These are phyloP conservation scores for Ylistrum balloti DNA, from an alignment of 1,140 invertebrate species.

Conservation along the genomic window DNA sequence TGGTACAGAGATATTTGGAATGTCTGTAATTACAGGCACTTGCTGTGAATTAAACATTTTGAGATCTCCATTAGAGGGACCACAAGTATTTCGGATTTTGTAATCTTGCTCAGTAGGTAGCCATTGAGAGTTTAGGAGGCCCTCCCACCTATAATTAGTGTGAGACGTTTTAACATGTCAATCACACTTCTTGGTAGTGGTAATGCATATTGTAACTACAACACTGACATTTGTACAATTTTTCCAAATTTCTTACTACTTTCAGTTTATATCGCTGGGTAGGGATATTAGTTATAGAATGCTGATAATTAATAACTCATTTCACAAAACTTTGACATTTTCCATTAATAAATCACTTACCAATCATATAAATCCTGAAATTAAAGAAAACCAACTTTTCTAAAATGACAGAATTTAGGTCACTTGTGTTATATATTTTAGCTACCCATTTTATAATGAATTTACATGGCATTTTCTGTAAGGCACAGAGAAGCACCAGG, in stretches of 20 bases:
- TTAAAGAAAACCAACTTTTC: neutral
- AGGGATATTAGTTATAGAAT: neutral
- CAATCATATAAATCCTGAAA: neutral
- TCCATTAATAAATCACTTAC: neutral
- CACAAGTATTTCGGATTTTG: neutral
- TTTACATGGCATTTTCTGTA: neutral
- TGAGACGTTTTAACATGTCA: no score
- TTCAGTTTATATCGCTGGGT: neutral
- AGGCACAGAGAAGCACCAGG: neutral
- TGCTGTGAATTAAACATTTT: neutral
- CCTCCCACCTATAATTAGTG: no score
- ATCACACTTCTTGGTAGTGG: no score
- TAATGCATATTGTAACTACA: no score
- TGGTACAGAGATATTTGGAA: neutral
- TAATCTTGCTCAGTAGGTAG: no score
- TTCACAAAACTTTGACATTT: no score
- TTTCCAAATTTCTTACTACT: neutral
- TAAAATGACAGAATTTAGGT: slow-evolving; percentile 1
- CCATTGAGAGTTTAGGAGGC: no score
- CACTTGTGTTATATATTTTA: neutral
- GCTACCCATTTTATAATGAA: neutral
- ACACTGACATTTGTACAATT: neutral
- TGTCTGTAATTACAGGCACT: neutral
- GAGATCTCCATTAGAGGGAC: neutral
- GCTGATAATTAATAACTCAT: no score